phyloP scores from a whole-genome alignment of 2,797 vertebrate species.

The Hippoglossus hippoglossus region DNA sequence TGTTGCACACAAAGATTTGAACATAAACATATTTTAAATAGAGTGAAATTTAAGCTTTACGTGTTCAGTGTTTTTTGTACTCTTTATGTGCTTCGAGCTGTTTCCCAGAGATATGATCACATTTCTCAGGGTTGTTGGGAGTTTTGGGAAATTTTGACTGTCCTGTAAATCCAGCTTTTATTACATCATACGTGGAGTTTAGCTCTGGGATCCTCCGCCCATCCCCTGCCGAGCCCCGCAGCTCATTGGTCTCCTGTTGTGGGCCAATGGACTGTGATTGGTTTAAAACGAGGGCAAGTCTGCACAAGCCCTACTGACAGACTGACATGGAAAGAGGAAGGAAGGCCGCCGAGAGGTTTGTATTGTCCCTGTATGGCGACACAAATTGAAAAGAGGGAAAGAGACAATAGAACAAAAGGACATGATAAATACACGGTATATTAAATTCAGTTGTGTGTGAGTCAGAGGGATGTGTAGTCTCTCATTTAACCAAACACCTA shows the following conservation, averaged over 20 bases:
- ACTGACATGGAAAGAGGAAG: slow-evolving; percentile 69
- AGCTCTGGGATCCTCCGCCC: slow-evolving; percentile 61
- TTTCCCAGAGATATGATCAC: slow-evolving; percentile 4
- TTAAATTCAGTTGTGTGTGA: neutral
- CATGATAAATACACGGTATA: neutral
- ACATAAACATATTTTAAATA: neutral
- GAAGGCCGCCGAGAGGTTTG: slow-evolving; percentile 1
- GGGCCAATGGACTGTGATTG: slow-evolving; percentile 65
- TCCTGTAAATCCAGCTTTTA: slow-evolving; percentile 37
- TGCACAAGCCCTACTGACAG: slow-evolving; percentile 73
- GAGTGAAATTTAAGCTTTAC: neutral
- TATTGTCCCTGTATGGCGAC: slow-evolving; percentile 29
- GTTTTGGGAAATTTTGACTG: slow-evolving; percentile 11
- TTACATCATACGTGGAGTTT: slow-evolving; percentile 67
- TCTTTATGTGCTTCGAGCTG: too few species aligned
- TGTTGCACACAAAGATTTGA: neutral
- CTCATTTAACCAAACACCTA: neutral
- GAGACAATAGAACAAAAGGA: neutral
- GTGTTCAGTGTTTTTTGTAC: neutral
- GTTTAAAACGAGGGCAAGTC: slow-evolving; percentile 80
- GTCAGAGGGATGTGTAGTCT: neutral
- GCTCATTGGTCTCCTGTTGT: slow-evolving; percentile 70
- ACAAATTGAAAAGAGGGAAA: slow-evolving; percentile 16
- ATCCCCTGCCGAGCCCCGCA: slow-evolving; percentile 61
- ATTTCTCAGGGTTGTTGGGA: slow-evolving; percentile 5